These are phyloP conservation scores for Tetramorium alpestre DNA, from an alignment of 1,140 invertebrate genomes.

Conservation along the genomic window DNA sequence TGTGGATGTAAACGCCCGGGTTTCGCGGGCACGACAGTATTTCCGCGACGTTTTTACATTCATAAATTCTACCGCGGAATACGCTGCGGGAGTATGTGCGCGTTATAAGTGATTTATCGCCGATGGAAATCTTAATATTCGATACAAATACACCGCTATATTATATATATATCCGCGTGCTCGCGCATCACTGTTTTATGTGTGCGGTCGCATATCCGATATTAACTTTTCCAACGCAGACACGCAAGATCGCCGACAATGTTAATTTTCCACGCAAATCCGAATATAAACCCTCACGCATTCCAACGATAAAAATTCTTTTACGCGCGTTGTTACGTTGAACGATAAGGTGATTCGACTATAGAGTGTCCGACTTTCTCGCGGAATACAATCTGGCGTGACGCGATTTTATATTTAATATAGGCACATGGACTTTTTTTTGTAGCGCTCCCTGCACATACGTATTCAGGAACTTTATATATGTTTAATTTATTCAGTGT, in stretches of 20 bases:
- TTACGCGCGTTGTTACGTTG: not conserved
- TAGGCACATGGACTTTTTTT: not conserved
- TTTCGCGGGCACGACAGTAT: conserved; percentile 20
- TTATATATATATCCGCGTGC: no score
- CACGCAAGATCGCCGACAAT: not conserved
- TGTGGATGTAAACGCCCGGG: not conserved
- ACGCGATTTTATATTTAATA: not conserved
- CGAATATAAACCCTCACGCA: not conserved
- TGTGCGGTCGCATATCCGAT: not conserved
- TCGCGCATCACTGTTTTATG: not conserved
- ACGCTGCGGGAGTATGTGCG: not conserved
- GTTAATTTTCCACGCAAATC: conserved; percentile 11
- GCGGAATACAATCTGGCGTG: not conserved
- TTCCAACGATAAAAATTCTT: conserved; percentile 17
- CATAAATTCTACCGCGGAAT: conserved; percentile 48
- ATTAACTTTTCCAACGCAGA: conserved; percentile 1
- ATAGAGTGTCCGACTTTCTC: not conserved
- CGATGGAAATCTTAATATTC: conserved; percentile 50
- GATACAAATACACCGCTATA: conserved; percentile 15
- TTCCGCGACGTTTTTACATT: conserved; percentile 50
- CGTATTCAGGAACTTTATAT: not conserved
- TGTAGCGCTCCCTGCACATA: not conserved
- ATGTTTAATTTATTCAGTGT: not conserved
- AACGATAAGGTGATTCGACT: not conserved
- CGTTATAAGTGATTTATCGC: conserved; percentile 49